phyloP scores from a whole-genome alignment of 2,113 vertebrate genomes.

The Myxocyprinus asiaticus region DNA sequence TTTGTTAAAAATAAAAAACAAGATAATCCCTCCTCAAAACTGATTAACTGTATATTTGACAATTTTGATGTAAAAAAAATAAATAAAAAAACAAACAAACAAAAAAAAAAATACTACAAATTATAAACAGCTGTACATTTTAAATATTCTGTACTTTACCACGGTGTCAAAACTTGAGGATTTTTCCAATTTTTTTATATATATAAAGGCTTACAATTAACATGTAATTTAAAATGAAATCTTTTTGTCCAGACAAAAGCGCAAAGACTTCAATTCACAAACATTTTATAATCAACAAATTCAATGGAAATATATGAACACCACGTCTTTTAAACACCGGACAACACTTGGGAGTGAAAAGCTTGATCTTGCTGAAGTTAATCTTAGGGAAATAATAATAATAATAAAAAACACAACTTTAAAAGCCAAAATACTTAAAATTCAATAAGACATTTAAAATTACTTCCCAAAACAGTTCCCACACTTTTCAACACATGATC shows the following conservation, averaged over 20 bases:
- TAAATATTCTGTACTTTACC: neutral
- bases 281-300: too few relatives aligned
- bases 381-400: neutral
- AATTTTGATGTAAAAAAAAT: neutral
- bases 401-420: too few relatives aligned
- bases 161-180: too few relatives aligned
- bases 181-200: neutral
- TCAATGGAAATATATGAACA: neutral
- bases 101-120: too few relatives aligned
- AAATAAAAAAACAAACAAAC: too few relatives aligned
- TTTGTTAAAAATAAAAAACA: neutral
- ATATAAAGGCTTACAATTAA: neutral
- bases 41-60: neutral
- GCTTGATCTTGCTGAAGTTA: neutral
- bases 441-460: conserved; percentile 57
- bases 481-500: neutral
- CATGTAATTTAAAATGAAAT: neutral
- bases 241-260: neutral
- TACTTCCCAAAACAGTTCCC: conserved; percentile 41
- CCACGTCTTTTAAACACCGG: neutral
- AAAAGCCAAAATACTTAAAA: conserved; percentile 19
- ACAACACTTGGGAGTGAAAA: neutral
- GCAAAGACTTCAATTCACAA: neutral
- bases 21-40: neutral
- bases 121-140: neutral